These are phyloP conservation scores for Erebia aethiops DNA, from an alignment of 2,888 invertebrate species.

Conservation along the genomic window DNA sequence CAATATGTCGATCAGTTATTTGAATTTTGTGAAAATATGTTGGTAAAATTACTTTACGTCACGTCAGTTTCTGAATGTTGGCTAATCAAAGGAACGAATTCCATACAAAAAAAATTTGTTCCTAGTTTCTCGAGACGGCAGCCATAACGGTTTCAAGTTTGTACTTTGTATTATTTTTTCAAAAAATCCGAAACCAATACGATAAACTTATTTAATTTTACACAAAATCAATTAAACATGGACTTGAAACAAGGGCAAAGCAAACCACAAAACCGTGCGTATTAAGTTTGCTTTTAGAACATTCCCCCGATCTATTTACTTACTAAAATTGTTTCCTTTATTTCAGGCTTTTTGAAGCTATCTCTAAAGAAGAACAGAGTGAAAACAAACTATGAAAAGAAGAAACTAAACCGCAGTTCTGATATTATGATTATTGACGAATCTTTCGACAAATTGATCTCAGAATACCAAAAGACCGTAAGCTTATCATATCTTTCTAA, in stretches of 20 bases:
- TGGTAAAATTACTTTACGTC: too few relatives aligned
- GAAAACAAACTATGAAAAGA: slow-evolving; percentile 50
- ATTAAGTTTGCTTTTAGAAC: neutral
- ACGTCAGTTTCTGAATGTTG: too few relatives aligned
- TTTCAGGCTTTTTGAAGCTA: slow-evolving; percentile 66
- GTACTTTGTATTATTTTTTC: too few relatives aligned
- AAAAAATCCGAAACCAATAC: neutral
- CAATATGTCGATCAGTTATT: too few relatives aligned
- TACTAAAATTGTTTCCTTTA: neutral
- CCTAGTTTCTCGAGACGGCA: too few relatives aligned
- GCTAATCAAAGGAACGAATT: too few relatives aligned
- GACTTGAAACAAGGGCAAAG: slow-evolving; percentile 51
- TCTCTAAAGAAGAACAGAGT: slow-evolving; percentile 67
- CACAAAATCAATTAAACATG: slow-evolving; percentile 47
- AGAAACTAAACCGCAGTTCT: slow-evolving; percentile 56
- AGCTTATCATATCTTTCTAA: slow-evolving; percentile 44
- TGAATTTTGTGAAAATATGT: too few relatives aligned
- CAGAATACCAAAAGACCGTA: slow-evolving; percentile 58
- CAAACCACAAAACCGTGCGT: slow-evolving; percentile 59
- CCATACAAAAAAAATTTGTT: too few relatives aligned
- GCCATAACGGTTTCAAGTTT: slow-evolving; percentile 1
- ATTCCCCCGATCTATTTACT: neutral
- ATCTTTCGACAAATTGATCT: slow-evolving; percentile 63
- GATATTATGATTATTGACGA: slow-evolving; percentile 71
- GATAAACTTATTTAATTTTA: neutral